Conservation (phyloP, 35 echinoderm and acorn worm species). For the Amphiura filiformis region DNA sequence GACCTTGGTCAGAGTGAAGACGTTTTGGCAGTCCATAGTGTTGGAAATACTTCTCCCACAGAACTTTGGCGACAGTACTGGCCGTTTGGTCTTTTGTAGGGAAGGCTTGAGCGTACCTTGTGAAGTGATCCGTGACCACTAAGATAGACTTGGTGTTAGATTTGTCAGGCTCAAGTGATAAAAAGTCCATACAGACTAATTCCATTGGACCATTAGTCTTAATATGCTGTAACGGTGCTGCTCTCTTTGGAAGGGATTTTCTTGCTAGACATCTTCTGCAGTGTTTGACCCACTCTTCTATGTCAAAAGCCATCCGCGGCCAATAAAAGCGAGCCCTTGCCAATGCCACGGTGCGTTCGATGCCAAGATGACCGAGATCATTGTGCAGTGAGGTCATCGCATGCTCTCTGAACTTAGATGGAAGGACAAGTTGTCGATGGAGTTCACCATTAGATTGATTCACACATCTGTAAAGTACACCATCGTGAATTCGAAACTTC, state of each 20-base stretch:
- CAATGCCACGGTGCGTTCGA: slow-evolving; percentile 36
- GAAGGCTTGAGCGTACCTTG: slow-evolving; percentile 58
- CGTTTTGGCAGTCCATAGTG: slow-evolving; percentile 55
- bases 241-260: background rate
- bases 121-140: slow-evolving; percentile 66
- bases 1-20: slow-evolving; percentile 50
- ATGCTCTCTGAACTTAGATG: background rate
- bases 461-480: background rate
- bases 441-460: background rate
- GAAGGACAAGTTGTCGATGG: slow-evolving; percentile 13
- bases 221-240: slow-evolving; percentile 39
- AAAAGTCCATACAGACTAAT: slow-evolving; percentile 61
- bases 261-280: slow-evolving; percentile 34
- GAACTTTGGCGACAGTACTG: slow-evolving; percentile 28
- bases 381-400: slow-evolving; percentile 42
- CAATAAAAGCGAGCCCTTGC: slow-evolving; percentile 52
- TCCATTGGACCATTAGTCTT: slow-evolving; percentile 47
- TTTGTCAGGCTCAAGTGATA: slow-evolving; percentile 26
- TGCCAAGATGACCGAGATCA: slow-evolving; percentile 46
- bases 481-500: background rate
- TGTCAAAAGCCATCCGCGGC: slow-evolving; percentile 44
- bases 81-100: slow-evolving; percentile 26
- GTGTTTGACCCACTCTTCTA: slow-evolving; percentile 28
- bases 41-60: slow-evolving; percentile 55
- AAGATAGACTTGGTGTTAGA: slow-evolving; percentile 44